Conservation (phyloP, 2,113 vertebrate species). For the Siniperca knerii region DNA sequence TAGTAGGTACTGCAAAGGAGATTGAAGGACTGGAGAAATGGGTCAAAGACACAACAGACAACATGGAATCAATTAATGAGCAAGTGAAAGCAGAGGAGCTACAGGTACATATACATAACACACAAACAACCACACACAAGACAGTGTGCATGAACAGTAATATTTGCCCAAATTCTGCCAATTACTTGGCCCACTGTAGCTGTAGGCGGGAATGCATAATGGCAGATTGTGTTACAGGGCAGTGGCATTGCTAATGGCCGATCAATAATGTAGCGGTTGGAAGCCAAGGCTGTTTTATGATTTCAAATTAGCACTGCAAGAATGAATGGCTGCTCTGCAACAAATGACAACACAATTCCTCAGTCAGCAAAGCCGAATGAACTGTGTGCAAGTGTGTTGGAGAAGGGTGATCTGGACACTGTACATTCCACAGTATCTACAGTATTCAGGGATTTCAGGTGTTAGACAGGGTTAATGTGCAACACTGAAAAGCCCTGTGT, state of each 20-base stretch:
- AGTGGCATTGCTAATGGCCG: conserved; percentile 70
- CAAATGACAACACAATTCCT: conserved; percentile 40
- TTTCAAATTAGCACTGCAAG: conserved; percentile 64
- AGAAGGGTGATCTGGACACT: not conserved
- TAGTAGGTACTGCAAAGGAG: not conserved
- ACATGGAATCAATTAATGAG: conserved; percentile 22
- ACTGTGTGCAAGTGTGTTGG: not conserved
- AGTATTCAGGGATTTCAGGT: not conserved
- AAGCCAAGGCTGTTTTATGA: conserved; percentile 61
- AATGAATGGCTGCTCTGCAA: conserved; percentile 58
- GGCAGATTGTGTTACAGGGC: conserved; percentile 58
- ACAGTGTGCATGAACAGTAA: conserved; percentile 10
- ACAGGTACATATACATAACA: conserved; percentile 24
- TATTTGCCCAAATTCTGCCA: conserved; percentile 47
- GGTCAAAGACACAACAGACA: not conserved
- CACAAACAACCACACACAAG: conserved; percentile 3
- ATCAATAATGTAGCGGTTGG: conserved; percentile 72
- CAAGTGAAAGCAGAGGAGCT: conserved; percentile 1
- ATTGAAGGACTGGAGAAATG: not conserved
- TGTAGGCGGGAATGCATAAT: conserved; percentile 50
- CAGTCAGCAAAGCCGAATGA: not conserved
- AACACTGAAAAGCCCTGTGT: not conserved
- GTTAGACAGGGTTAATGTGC: not conserved
- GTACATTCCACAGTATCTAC: not conserved
- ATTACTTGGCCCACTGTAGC: conserved; percentile 52